A percentile compares a stretch with the other conserved stretches of the same genome.
These are phyloP conservation scores for Zaprionus vittiger DNA, from an alignment of 1,140 invertebrate species.

Conservation along the genomic window DNA sequence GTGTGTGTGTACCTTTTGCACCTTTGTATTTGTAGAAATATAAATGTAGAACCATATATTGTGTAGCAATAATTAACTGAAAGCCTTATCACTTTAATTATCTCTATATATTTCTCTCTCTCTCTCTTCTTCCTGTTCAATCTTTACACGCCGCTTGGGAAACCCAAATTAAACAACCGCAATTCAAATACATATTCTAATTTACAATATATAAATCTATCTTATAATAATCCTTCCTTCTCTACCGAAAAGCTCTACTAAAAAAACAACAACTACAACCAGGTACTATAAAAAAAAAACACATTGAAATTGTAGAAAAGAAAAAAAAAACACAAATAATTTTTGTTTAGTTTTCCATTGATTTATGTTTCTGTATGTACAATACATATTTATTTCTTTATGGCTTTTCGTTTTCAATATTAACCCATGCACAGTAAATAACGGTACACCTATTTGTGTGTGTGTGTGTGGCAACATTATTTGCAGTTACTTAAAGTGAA, in stretches of 20 bases:
- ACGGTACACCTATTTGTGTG: neutral
- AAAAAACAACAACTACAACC: slow-evolving; percentile 80
- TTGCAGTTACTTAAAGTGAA: slow-evolving; percentile 14
- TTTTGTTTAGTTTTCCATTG: slow-evolving; percentile 20
- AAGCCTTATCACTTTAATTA: slow-evolving; percentile 29
- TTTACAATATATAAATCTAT: slow-evolving; percentile 42
- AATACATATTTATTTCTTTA: slow-evolving; percentile 21
- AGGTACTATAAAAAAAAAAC: slow-evolving; percentile 56
- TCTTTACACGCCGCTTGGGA: slow-evolving; percentile 67
- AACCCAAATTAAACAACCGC: slow-evolving; percentile 48
- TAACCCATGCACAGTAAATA: neutral
- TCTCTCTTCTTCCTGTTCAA: slow-evolving; percentile 44
- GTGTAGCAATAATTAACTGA: slow-evolving; percentile 22
- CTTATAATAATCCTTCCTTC: slow-evolving; percentile 44
- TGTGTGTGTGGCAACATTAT: slow-evolving; percentile 6
- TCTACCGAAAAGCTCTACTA: slow-evolving; percentile 71
- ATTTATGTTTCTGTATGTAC: slow-evolving; percentile 16
- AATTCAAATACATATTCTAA: slow-evolving; percentile 49
- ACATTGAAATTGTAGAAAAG: neutral
- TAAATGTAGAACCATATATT: slow-evolving; percentile 17
- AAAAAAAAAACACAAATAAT: slow-evolving; percentile 28
- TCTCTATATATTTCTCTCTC: slow-evolving; percentile 44
- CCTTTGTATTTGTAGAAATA: slow-evolving; percentile 21
- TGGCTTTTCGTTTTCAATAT: slow-evolving; percentile 26
- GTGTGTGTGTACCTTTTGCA: slow-evolving; percentile 22